Conservation (phyloP, 2,888 invertebrate species). For the Axea sp. region DNA sequence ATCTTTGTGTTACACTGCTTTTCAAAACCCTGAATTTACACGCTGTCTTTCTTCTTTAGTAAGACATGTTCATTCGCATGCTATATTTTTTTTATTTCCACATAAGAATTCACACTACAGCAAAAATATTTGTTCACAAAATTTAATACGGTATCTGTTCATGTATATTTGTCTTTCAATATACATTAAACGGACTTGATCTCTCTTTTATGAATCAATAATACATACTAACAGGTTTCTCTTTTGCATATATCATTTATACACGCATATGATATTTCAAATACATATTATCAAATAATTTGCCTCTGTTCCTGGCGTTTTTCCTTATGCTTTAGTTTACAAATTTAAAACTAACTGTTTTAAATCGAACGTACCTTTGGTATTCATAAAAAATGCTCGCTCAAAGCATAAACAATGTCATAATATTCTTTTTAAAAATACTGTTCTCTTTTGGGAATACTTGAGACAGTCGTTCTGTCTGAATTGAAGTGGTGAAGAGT, state of each 20-base stretch:
- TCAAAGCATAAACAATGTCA: constrained; percentile 47
- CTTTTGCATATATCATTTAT: too few relatives aligned
- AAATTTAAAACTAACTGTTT: too few relatives aligned
- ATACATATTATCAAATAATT: too few relatives aligned
- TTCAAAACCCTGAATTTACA: too few relatives aligned
- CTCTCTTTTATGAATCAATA: too few relatives aligned
- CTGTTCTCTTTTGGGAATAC: constrained; percentile 56
- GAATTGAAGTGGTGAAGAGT: constrained; percentile 52
- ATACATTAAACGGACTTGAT: constrained; percentile 40
- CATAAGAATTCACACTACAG: constrained; percentile 65
- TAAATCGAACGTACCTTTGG: constrained; percentile 6
- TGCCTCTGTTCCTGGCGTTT: too few relatives aligned
- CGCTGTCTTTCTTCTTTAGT: too few relatives aligned
- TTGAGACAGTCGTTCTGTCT: constrained; percentile 58
- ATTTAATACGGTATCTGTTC: constrained; percentile 74
- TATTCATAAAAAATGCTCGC: constrained; percentile 30
- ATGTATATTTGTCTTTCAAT: constrained; percentile 77
- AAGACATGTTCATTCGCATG: too few relatives aligned
- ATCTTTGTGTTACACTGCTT: too few relatives aligned
- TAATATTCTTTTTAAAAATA: constrained; percentile 49
- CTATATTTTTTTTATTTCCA: constrained; percentile 68
- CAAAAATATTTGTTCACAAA: constrained; percentile 72
- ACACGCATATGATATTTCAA: too few relatives aligned
- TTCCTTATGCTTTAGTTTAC: too few relatives aligned
- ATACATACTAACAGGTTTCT: too few relatives aligned